Evolutionary conservation across 2,797 vertebrate species (phyloP).

Genomic region (Artibeus lituratus): DNA sequence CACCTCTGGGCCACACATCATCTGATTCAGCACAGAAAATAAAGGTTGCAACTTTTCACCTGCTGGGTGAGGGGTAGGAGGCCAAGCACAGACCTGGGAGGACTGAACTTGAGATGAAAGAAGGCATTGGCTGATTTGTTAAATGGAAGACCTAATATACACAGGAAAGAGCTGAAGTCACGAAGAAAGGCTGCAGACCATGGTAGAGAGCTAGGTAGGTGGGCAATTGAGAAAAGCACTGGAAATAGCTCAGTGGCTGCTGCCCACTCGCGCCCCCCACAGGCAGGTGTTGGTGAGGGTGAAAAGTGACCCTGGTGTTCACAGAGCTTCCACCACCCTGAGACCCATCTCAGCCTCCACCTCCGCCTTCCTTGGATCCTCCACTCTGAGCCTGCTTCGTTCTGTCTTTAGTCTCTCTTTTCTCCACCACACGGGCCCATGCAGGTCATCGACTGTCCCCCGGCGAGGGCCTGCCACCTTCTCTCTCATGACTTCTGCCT

Average conservation of each 20-base stretch:
- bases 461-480: neutral
- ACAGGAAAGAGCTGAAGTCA: neutral
- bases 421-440: accelerated
- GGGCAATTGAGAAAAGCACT: neutral
- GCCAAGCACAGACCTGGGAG: neutral
- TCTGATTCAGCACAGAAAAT: neutral
- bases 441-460: neutral
- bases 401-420: neutral
- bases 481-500: neutral
- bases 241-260: neutral
- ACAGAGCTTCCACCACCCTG: accelerated
- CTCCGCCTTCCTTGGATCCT: too few relatives aligned
- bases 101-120: neutral
- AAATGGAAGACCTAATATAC: neutral
- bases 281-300: accelerated
- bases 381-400: neutral
- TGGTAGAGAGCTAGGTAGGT: neutral
- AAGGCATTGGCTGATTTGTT: neutral
- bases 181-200: neutral
- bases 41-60: neutral
- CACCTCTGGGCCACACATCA: accelerated
- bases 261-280: accelerated
- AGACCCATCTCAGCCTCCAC: neutral
- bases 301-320: neutral
- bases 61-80: neutral